These are phyloP conservation scores for Siniperca chuatsi DNA, from an alignment of 2,113 vertebrate species.

Conservation along the genomic window DNA sequence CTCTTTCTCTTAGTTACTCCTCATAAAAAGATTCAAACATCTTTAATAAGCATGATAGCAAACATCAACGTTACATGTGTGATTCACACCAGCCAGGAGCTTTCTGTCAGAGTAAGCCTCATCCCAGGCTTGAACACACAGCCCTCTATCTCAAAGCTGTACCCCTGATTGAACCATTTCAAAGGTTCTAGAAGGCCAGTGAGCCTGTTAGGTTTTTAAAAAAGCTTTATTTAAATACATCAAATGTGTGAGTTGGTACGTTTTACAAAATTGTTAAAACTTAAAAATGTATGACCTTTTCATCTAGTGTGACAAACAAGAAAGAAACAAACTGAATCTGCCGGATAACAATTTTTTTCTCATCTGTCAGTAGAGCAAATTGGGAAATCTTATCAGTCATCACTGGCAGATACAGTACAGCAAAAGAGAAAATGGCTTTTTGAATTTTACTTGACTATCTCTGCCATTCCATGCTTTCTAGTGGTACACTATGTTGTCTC, in stretches of 20 bases:
- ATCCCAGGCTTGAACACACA: not conserved
- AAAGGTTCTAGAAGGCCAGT: not conserved
- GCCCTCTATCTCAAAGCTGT: conserved; percentile 11
- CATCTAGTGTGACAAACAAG: conserved; percentile 16
- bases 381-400: conserved; percentile 74
- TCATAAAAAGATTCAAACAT: conserved; percentile 37
- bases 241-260: not conserved
- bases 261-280: conserved; percentile 3
- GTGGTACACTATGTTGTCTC: conserved; percentile 59
- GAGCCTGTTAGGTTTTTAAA: not conserved
- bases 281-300: conserved; percentile 25
- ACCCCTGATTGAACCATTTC: conserved; percentile 15
- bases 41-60: conserved; percentile 52
- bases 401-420: conserved; percentile 60
- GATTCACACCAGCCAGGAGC: conserved; percentile 20
- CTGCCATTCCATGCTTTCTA: conserved; percentile 60
- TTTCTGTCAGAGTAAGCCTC: conserved; percentile 1
- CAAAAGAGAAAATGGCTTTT: conserved; percentile 68
- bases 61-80: conserved; percentile 43
- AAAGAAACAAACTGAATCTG: conserved; percentile 24
- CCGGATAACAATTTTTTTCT: conserved; percentile 49
- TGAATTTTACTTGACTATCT: conserved; percentile 64
- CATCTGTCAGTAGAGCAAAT: conserved; percentile 54
- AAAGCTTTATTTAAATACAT: not conserved
- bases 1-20: not conserved